These are phyloP conservation scores for Artibeus lituratus DNA, from an alignment of 2,797 vertebrate species.

Conservation along the genomic window DNA sequence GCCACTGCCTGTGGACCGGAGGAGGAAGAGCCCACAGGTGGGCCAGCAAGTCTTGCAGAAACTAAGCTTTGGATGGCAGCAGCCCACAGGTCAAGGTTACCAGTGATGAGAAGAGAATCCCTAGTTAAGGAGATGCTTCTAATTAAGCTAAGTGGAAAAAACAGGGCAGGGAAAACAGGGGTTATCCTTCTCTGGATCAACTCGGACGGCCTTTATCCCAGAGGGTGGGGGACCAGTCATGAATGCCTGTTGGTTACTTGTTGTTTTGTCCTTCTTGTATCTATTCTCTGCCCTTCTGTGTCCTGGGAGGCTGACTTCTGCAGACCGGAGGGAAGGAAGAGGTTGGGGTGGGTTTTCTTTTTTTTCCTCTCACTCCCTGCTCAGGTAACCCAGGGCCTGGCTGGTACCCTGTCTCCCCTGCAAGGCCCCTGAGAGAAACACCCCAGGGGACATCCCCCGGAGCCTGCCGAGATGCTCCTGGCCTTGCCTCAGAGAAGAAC, in stretches of 20 bases:
- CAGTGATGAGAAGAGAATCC: background rate
- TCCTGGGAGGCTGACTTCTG: background rate
- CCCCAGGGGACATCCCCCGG: background rate
- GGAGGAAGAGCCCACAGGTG: background rate
- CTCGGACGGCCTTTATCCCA: background rate
- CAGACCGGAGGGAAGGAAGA: background rate
- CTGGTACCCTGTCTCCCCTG: background rate
- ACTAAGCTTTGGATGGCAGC: background rate
- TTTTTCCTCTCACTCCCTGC: background rate
- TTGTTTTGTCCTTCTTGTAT: background rate
- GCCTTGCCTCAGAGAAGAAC: slow-evolving; percentile 75
- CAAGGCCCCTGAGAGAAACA: background rate
- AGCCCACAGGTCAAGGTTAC: background rate
- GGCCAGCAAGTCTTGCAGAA: background rate
- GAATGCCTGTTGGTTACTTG: background rate
- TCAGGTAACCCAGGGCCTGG: background rate
- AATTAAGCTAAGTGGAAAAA: background rate
- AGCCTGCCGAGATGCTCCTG: background rate
- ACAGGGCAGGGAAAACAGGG: background rate
- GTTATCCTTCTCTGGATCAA: background rate
- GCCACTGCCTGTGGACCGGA: background rate
- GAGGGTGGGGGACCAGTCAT: background rate
- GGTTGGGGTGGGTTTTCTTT: background rate
- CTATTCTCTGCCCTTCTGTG: background rate
- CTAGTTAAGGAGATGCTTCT: background rate